Evolutionary conservation across 2,888 invertebrate genomes (phyloP).

Genomic region (Nasonovia ribisnigri): DNA sequence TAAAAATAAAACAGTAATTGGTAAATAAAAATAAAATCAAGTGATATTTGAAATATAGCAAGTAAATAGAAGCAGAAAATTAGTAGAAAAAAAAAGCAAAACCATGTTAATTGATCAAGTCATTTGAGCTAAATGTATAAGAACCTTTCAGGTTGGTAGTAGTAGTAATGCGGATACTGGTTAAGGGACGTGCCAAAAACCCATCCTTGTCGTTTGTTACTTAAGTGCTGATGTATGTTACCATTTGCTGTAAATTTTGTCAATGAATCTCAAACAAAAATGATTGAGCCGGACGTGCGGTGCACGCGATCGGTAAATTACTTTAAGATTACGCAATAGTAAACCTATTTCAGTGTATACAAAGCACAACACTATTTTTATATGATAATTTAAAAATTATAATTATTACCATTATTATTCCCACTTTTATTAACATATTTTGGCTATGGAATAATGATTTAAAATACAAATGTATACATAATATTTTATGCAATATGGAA

Average conservation of each 20-base stretch:
- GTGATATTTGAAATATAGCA: slow-evolving; percentile 8
- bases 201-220: slow-evolving; percentile 65
- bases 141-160: slow-evolving; percentile 65
- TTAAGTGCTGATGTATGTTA: slow-evolving; percentile 62
- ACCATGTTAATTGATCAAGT: slow-evolving; percentile 37
- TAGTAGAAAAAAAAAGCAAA: slow-evolving; percentile 32
- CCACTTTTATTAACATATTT: background rate
- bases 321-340: slow-evolving; percentile 58
- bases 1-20: background rate
- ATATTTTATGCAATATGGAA: slow-evolving; percentile 1
- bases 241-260: slow-evolving; percentile 63
- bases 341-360: background rate
- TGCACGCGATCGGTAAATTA: slow-evolving; percentile 20
- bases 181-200: slow-evolving; percentile 65
- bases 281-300: slow-evolving; percentile 9
- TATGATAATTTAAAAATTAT: slow-evolving; percentile 24
- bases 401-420: slow-evolving; percentile 1
- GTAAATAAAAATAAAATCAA: background rate
- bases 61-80: slow-evolving; percentile 42
- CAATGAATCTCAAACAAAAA: slow-evolving; percentile 55
- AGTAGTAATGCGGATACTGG: slow-evolving; percentile 66
- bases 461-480: background rate
- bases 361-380: slow-evolving; percentile 3
- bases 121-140: slow-evolving; percentile 56
- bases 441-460: background rate